Evolutionary conservation across 2,113 vertebrate species (phyloP).

Genomic region (Donacobius atricapilla): DNA sequence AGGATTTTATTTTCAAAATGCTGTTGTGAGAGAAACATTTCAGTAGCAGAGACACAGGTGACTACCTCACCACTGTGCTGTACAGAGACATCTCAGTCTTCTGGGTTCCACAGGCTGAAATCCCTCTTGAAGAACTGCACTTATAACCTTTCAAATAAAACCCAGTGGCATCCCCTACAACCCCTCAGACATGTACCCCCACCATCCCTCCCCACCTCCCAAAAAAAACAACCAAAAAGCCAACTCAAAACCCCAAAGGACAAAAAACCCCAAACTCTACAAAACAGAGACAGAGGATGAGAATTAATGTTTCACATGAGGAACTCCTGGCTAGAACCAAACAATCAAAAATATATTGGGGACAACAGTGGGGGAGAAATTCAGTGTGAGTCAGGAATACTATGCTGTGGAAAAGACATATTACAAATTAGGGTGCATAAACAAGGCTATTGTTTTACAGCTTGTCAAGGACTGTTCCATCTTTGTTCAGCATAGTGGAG

Average conservation of each 20-base stretch:
- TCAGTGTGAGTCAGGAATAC: background rate
- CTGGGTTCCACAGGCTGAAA: background rate
- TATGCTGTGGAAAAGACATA: background rate
- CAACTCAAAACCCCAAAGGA: background rate
- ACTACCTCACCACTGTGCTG: background rate
- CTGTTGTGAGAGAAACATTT: background rate
- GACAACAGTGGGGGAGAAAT: background rate
- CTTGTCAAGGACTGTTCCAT: background rate
- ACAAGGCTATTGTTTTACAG: background rate
- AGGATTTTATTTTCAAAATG: background rate
- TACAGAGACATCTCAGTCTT: background rate
- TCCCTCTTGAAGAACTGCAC: background rate
- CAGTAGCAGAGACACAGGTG: background rate
- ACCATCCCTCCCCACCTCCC: rapidly evolving
- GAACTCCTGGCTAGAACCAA: background rate
- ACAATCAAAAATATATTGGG: background rate
- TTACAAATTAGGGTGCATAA: background rate
- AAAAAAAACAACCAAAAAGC: background rate
- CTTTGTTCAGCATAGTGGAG: background rate
- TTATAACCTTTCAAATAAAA: background rate
- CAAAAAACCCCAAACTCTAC: background rate
- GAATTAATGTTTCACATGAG: background rate
- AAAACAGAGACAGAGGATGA: background rate
- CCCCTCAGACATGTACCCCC: rapidly evolving
- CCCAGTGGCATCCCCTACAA: background rate